Base-by-base conservation (phyloP, 2,888 invertebrate genomes). In the Keiferia lycopersicella region DNA sequence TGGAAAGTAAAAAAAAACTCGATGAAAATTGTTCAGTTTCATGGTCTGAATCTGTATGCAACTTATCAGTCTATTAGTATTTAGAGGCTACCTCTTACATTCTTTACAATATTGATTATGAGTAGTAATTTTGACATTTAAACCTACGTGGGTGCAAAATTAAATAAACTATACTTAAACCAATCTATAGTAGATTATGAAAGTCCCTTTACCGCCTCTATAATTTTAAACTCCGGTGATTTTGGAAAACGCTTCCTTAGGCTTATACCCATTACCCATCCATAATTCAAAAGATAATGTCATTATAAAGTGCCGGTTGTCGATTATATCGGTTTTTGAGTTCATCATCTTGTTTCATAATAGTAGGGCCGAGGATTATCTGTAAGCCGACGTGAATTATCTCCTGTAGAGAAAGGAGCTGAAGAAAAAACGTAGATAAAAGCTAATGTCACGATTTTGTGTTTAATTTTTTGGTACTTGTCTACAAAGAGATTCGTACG, bases 241-340 rank as follows among this genome's bases (percentile, higher is more conserved):
- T 63, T 65, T 65, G 63, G 64, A 64, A 65, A 65, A 68, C 64
- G 30, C 56, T 56, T 26, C 56, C 34, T 56, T 56, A n/a, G 56
- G 34, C 64, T 57, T 64, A 63, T 58, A 63, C 57, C 26, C 34
- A 34, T 34, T 34, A 51, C 57, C 62, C 62, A 30, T 48, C 48
- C 34, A 61, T 69, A 64, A 65, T 51, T 62, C 59, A 65, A 63
- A 50, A 69, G 66, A 66, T 71, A 68, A 69, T 68, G 67, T 65
- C 67, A 66, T 68, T 65, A 65, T 68, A 65, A 67, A 68, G 67
- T 68, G 68, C 62, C 64, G 62, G 66, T 62, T 66, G 64, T 67
- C 66, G 64, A 68, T 69, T 66, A 39, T 22, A 64, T 62, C 61
- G 20, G 56, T 20, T 64, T 45, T 12, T 6, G 48, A 62, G 62